Percentiles rank a stretch among this genome's conserved stretches.
Conservation (phyloP, 1,140 invertebrate species). For the Procambarus virginalis region DNA sequence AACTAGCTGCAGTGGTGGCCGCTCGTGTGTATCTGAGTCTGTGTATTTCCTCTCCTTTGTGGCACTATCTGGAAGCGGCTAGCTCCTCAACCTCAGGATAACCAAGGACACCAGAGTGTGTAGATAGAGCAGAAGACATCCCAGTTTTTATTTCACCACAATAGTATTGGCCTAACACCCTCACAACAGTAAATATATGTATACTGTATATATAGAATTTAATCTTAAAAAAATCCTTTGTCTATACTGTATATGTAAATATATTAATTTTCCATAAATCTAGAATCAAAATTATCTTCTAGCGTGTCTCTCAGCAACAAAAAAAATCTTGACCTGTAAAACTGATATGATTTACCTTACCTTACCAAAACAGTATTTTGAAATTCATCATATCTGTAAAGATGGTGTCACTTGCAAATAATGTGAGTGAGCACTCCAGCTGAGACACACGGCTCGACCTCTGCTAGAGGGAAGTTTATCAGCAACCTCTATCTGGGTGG, state of each 20-base stretch:
- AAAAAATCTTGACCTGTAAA: not conserved
- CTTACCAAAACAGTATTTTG: not conserved
- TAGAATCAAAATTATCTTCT: constrained; percentile 9
- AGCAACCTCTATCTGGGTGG: constrained; percentile 54
- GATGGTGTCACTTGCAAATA: not conserved
- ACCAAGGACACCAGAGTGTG: constrained; percentile 52
- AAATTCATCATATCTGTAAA: not conserved
- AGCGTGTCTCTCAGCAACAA: constrained; percentile 48
- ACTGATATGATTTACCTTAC: not conserved
- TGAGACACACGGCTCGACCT: constrained; percentile 35
- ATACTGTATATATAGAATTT: not conserved
- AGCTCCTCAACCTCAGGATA: constrained; percentile 35
- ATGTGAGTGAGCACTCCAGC: not conserved
- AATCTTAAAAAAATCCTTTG: not conserved
- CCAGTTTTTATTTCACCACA: not conserved
- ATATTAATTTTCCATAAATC: constrained; percentile 22
- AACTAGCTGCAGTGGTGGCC: constrained; percentile 33
- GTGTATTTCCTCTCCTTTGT: constrained; percentile 59
- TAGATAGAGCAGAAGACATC: constrained; percentile 25
- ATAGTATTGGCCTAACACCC: constrained; percentile 6
- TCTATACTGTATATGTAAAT: not conserved
- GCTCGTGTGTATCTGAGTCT: constrained; percentile 56
- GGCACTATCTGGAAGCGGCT: constrained; percentile 62
- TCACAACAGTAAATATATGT: constrained; percentile 26
- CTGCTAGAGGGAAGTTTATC: constrained; percentile 22